phyloP scores from a whole-genome alignment of 2,113 vertebrate species.

The Cricetomys ansorgei region DNA sequence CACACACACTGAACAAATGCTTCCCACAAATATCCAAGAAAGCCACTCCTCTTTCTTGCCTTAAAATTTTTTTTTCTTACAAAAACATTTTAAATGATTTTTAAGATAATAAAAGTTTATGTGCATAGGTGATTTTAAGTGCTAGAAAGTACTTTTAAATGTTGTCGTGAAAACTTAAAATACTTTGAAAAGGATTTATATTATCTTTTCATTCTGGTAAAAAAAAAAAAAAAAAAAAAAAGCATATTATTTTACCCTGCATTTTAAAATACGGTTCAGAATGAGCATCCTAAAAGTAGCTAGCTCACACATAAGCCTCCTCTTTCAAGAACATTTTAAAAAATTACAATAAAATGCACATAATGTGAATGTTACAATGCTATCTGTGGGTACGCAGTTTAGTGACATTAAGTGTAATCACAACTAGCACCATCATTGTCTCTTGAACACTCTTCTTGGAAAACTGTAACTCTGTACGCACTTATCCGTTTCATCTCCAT shows the following conservation, averaged over 20 bases:
- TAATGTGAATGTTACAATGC: neutral
- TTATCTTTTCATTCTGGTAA: too few relatives aligned
- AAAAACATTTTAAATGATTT: slow-evolving; percentile 61
- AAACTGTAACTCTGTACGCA: neutral
- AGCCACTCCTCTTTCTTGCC: slow-evolving; percentile 43
- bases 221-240: too few relatives aligned
- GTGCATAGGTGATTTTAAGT: slow-evolving; percentile 30
- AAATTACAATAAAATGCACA: slow-evolving; percentile 30
- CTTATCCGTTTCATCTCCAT: neutral
- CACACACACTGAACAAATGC: neutral
- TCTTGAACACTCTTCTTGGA: slow-evolving; percentile 18
- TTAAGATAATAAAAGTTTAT: slow-evolving; percentile 40
- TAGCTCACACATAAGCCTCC: neutral
- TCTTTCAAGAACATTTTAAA: neutral
- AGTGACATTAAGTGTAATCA: neutral
- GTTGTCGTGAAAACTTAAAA: slow-evolving; percentile 61
- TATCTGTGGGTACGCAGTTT: neutral
- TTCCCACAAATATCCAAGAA: slow-evolving; percentile 13
- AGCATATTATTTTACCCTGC: neutral
- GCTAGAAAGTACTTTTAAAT: slow-evolving; percentile 52
- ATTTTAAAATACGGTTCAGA: slow-evolving; percentile 59
- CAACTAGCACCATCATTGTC: neutral
- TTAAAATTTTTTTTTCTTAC: too few relatives aligned
- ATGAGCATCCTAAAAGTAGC: slow-evolving; percentile 51
- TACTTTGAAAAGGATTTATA: too few relatives aligned